Evolutionary conservation across 1,140 invertebrate genomes (phyloP), one percentile per base, ranked within the genome.

Genomic region (Atta colombica): DNA sequence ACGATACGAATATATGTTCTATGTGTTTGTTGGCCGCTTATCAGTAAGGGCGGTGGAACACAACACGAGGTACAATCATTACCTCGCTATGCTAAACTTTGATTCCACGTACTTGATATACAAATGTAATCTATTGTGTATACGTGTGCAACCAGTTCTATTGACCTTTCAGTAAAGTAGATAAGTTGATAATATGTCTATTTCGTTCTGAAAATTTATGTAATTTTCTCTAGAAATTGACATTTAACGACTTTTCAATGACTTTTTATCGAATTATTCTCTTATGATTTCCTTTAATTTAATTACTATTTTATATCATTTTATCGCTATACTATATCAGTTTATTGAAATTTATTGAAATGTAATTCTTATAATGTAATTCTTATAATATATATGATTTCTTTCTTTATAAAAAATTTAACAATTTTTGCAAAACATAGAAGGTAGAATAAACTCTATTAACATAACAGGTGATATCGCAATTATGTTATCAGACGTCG

Each of bases 11-110:
- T 71, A 21, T 58, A 81, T 58, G 51, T 45, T 35, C 65, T 81
- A 60, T 16, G 65, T 81, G 78, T 81, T 71, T 81, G 78, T 81
- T 60, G 78, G 49, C 35, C 65, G 78, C 78, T 81, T 81, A 81
- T 81, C 78, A 81, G 65, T 21, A n/a, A 69, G 65, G 31, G 18
- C 31, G 31, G 65, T 69, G 65, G 51, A 58, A 45, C 65, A 28
- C 49, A 35, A 16, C 31, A 10, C 35, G 53, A 51, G 66, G 35
- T 81, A 71, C 66, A 81, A 78, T 65, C 75, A 25, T 78, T 65
- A 10, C 60, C 16, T 58, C 25, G 39, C 60, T 81, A 45, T 45
- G 16, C 68, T 81, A 81, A 81, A n/a, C 78, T 71, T 71, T 28
- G 66, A 69, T 28, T 35, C 39, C 51, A 60, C 77, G 31, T 58